These are phyloP conservation scores for Lasioglossum vierecki DNA, from an alignment of 2,888 invertebrate genomes.

Conservation along the genomic window DNA sequence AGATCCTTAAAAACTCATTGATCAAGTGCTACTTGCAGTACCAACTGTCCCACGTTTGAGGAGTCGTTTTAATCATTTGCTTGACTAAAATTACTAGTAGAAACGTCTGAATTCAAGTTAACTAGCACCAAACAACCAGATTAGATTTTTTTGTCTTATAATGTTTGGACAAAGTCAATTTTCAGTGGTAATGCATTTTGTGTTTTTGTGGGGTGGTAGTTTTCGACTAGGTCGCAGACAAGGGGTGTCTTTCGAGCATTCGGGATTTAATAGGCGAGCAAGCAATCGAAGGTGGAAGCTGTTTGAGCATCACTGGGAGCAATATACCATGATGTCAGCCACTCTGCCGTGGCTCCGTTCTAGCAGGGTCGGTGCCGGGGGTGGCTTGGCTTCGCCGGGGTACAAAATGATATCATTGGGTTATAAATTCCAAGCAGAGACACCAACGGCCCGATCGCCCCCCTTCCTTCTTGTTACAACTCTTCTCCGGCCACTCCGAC, in stretches of 20 bases:
- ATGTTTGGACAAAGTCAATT: background rate
- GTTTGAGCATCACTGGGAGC: slow-evolving; percentile 83
- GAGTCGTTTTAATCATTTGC: background rate
- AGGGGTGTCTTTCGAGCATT: slow-evolving; percentile 52
- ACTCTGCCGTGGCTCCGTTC: slow-evolving; percentile 77
- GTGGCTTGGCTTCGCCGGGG: slow-evolving; percentile 81
- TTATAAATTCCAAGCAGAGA: slow-evolving; percentile 83
- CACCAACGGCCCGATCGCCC: slow-evolving; percentile 80
- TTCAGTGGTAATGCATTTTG: background rate
- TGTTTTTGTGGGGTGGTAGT: background rate
- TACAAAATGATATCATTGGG: slow-evolving; percentile 84
- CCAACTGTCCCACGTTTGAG: background rate
- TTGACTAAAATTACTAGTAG: background rate
- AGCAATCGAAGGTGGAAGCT: slow-evolving; percentile 71
- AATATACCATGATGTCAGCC: slow-evolving; percentile 83
- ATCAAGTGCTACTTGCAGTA: background rate
- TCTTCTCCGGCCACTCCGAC: slow-evolving; percentile 72
- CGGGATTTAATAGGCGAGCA: slow-evolving; percentile 65
- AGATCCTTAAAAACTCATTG: too few species aligned
- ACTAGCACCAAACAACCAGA: background rate
- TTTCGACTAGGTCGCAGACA: background rate
- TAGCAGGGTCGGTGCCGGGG: slow-evolving; percentile 75
- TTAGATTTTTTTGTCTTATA: background rate
- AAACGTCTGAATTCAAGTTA: background rate
- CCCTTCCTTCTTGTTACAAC: slow-evolving; percentile 76